Percentiles rank a stretch among this genome's conserved stretches.
Evolutionary conservation across 2,113 vertebrate species (phyloP).

Genomic region (Petrocephalus microphthalmus): DNA sequence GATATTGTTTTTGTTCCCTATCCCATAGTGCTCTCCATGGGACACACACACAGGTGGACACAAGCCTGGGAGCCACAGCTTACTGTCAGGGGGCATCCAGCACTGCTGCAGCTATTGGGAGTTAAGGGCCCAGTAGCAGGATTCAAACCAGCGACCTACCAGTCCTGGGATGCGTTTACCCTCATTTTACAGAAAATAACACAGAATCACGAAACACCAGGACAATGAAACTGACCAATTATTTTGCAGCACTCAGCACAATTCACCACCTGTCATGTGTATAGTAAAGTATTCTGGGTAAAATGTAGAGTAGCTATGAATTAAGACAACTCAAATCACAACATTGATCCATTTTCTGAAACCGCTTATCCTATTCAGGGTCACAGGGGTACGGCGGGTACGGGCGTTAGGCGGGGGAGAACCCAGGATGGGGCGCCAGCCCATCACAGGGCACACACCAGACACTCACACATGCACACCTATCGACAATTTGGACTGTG

Average conservation of each 20-base stretch:
- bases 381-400: no score
- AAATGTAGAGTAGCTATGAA: not conserved
- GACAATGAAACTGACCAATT: not conserved
- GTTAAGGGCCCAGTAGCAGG: not conserved
- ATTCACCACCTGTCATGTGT: not conserved
- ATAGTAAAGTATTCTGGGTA: not conserved
- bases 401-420: no score
- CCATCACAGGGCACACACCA: no score
- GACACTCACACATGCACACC: no score
- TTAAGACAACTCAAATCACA: not conserved
- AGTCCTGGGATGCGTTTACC: not conserved
- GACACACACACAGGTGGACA: not conserved
- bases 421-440: no score
- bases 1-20: not conserved
- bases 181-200: not conserved
- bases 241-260: not conserved
- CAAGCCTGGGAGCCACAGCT: not conserved
- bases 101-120: not conserved
- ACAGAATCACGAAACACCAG: not conserved
- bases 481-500: no score
- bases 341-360: no score
- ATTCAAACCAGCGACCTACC: not conserved
- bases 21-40: not conserved
- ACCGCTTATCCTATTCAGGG: no score
- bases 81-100: not conserved